These are phyloP conservation scores for Acipenser ruthenus DNA, from an alignment of 2,797 vertebrate species.

Conservation along the genomic window DNA sequence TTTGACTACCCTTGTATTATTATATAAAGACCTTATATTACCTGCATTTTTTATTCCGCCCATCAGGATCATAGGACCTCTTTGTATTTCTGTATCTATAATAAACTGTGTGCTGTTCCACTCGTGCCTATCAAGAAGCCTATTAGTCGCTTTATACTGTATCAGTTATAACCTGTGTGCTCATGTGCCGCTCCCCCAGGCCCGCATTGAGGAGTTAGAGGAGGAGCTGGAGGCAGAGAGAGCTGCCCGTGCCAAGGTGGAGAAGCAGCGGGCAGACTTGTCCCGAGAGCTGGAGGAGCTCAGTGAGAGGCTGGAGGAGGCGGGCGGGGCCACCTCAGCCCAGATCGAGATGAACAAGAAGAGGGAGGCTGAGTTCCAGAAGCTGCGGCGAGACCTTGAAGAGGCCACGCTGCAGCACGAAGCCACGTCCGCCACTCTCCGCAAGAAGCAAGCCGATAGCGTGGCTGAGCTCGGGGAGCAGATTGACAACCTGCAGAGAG, in stretches of 20 bases:
- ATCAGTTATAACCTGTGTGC: too few relatives aligned
- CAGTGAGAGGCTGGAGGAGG: constrained; percentile 84
- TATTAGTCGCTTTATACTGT: too few relatives aligned
- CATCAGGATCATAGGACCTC: too few relatives aligned
- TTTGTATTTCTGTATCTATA: too few relatives aligned
- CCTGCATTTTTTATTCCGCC: too few relatives aligned
- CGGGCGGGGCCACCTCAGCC: constrained; percentile 67
- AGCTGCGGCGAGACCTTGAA: constrained; percentile 78
- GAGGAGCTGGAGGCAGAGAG: constrained; percentile 87
- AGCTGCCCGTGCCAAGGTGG: constrained; percentile 71
- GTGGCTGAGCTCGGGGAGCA: constrained; percentile 77
- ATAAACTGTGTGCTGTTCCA: too few relatives aligned
- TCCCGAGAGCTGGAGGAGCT: constrained; percentile 83
- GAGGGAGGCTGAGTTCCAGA: constrained; percentile 73
- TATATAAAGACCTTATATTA: too few relatives aligned
- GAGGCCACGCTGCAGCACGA: constrained; percentile 81
- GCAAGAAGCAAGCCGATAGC: constrained; percentile 80
- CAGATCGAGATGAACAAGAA: constrained; percentile 88
- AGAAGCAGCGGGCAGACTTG: constrained; percentile 78
- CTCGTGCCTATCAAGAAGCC: too few relatives aligned
- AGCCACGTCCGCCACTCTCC: constrained; percentile 59
- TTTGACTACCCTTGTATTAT: not conserved
- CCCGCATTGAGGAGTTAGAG: constrained; percentile 81
- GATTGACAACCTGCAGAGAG: constrained; percentile 78
- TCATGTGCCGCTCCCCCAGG: constrained; percentile 46